These are phyloP conservation scores for Marmota flaviventris DNA, from an alignment of 2,113 vertebrate genomes.

Conservation along the genomic window DNA sequence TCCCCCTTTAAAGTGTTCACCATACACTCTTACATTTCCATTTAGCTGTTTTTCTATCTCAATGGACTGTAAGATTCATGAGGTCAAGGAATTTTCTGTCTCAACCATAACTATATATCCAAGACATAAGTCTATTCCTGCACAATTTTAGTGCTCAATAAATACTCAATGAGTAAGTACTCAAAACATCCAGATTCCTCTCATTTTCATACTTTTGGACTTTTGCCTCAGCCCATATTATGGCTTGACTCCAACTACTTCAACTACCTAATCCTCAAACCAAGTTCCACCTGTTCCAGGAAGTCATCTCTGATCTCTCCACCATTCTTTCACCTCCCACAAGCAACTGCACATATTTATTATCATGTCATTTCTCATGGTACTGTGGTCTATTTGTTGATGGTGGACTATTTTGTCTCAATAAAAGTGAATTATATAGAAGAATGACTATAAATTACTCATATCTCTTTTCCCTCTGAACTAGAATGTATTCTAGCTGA, in stretches of 20 bases:
- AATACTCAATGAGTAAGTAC: background rate
- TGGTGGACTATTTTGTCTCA: background rate
- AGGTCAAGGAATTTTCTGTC: background rate
- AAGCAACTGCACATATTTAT: background rate
- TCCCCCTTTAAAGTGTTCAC: background rate
- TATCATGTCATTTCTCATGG: background rate
- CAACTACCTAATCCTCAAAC: background rate
- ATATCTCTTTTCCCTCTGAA: background rate
- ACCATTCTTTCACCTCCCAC: background rate
- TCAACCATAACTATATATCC: background rate
- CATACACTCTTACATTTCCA: slow-evolving; percentile 22
- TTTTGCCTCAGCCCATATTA: background rate
- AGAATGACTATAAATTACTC: background rate
- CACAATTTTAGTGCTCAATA: background rate
- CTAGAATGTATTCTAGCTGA: background rate
- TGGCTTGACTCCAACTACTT: background rate
- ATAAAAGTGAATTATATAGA: slow-evolving; percentile 38
- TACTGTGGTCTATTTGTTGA: background rate
- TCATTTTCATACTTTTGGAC: background rate
- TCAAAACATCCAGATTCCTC: background rate
- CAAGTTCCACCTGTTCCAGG: background rate
- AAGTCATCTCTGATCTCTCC: background rate
- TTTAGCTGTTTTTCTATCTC: background rate
- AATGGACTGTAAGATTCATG: background rate
- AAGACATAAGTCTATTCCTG: background rate